Conservation (phyloP, 2,113 vertebrate species). For the Meleagris gallopavo region DNA sequence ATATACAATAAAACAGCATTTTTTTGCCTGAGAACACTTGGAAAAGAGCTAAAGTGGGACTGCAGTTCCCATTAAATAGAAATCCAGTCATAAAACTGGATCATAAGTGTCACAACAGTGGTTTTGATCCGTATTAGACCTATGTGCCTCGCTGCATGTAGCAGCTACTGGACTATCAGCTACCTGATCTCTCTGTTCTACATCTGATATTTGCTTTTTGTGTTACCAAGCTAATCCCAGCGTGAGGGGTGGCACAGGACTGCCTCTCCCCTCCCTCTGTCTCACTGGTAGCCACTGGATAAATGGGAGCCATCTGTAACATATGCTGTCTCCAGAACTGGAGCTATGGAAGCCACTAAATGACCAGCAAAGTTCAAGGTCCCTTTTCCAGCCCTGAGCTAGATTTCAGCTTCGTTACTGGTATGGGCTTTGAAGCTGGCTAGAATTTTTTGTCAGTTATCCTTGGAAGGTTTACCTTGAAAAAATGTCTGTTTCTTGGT, state of each 20-base stretch:
- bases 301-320: background rate
- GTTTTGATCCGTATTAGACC: background rate
- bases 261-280: background rate
- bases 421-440: background rate
- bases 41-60: background rate
- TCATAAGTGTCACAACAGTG: background rate
- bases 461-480: background rate
- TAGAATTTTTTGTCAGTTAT: background rate
- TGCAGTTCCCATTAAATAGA: background rate
- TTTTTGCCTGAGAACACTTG: slow-evolving; percentile 8
- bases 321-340: background rate
- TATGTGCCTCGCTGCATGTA: background rate
- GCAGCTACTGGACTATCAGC: background rate
- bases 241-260: background rate
- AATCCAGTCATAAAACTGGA: background rate
- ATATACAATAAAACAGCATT: background rate
- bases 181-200: background rate
- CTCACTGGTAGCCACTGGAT: background rate
- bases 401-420: background rate
- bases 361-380: background rate
- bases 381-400: background rate
- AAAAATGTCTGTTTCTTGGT: background rate
- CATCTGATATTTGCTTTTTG: background rate
- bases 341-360: background rate
- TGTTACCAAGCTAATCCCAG: background rate